Base-by-base conservation (phyloP, 2,113 vertebrate species). In the Theropithecus gelada region DNA sequence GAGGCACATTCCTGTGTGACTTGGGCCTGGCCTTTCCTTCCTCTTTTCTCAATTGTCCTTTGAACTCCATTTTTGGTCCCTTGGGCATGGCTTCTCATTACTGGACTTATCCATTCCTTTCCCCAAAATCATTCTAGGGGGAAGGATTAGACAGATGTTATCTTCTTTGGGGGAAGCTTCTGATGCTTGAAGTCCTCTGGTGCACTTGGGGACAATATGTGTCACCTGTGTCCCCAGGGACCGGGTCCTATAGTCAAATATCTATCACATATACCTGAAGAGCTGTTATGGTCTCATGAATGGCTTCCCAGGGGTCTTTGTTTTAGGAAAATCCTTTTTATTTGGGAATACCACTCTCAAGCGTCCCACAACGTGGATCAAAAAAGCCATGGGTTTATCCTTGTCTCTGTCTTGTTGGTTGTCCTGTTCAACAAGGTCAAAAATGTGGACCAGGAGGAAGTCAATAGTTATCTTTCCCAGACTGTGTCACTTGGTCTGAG, bases 231-330 rank as follows among this genome's bases (percentile, higher is more conserved):
- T n/a, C 10, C 59, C 14, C 18, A 18, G 18, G 23, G n/a, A 23
- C n/a, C 6, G 3, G 6, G 2, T 66, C 17, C 50, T 7, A 38
- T 20, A 4, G 5, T 9, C 14, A 20, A n/a, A 5, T 66, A 32
- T 66, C 43, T 50, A 14, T 48, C 4, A 14, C 23, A 4, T 64
- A 79, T 40, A n/a, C 10, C 22, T 25, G 16, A 22, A 52, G 43
- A 66, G 35, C 23, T 3, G 2, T 5, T 50, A 30, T 52, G 17
- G n/a, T 10, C 25, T 66, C 43, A 50, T 66, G 14, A 79, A 40
- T 40, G 75, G 16, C 30, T n/a, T 52, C 50, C 16, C 10, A 9
- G 10, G 14, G 3, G 9, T 30, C 16, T 66, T 38, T 35, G 23
- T 78, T 45, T 27, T 23, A 2, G 45, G 17, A 27, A 30, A 1